Conservation (phyloP, 2,888 invertebrate genomes). For the Dolomedes plantarius region DNA sequence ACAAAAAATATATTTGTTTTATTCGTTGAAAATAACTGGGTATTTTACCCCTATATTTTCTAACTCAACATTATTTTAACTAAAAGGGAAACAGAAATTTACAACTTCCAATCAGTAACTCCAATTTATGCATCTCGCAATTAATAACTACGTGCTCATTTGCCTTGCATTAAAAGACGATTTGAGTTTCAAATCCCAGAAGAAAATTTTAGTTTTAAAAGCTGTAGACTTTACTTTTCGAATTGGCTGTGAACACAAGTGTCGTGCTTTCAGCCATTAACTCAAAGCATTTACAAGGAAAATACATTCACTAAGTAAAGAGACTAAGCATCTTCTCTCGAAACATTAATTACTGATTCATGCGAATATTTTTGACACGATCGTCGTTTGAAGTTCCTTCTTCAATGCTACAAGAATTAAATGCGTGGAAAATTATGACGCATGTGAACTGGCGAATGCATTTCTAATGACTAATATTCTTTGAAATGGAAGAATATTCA, state of each 20-base stretch:
- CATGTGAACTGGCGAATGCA: too few species aligned
- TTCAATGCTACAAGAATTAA: background rate
- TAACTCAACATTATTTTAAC: too few species aligned
- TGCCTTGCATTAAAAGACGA: background rate
- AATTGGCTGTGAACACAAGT: background rate
- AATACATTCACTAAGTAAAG: conserved; percentile 15
- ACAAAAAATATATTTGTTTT: too few species aligned
- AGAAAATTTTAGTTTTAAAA: background rate
- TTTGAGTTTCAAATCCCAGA: background rate
- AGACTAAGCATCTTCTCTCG: background rate
- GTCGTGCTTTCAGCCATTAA: background rate
- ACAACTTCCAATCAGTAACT: too few species aligned
- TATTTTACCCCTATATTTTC: too few species aligned
- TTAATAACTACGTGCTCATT: background rate
- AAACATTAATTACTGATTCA: conserved; percentile 2
- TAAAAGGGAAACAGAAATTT: too few species aligned
- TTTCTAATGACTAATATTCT: too few species aligned
- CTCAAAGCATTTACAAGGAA: conserved; percentile 4
- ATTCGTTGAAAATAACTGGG: too few species aligned
- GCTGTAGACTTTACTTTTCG: background rate
- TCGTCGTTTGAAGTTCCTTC: background rate
- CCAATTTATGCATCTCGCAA: background rate
- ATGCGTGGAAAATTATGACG: too few species aligned
- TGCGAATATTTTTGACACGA: conserved; percentile 2
- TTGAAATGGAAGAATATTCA: too few species aligned